Percentiles rank a stretch among this genome's conserved stretches.
These are phyloP conservation scores for Eciton burchellii DNA, from an alignment of 1,140 invertebrate species.

Conservation along the genomic window DNA sequence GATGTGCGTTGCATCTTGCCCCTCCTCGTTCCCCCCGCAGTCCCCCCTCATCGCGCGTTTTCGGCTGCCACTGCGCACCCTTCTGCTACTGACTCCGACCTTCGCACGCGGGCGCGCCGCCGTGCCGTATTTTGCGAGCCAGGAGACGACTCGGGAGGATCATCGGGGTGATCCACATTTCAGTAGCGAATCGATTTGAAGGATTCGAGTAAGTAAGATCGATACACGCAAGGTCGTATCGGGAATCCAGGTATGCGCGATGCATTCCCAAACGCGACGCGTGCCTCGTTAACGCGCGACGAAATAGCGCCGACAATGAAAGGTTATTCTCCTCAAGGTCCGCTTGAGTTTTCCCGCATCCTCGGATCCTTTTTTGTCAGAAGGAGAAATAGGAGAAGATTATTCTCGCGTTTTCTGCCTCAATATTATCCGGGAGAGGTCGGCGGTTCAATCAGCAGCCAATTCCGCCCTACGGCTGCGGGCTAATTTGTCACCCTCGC, in stretches of 20 bases:
- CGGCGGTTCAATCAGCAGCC: conserved; percentile 8
- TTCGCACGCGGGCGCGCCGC: conserved; percentile 57
- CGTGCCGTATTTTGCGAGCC: conserved; percentile 35
- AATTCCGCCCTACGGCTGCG: background rate
- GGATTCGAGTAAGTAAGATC: background rate
- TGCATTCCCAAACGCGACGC: background rate
- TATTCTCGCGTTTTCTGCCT: background rate
- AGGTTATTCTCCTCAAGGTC: no score
- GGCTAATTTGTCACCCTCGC: conserved; percentile 5
- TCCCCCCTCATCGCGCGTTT: conserved; percentile 58
- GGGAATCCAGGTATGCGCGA: background rate
- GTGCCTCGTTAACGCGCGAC: no score
- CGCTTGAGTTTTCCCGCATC: background rate
- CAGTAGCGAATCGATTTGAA: conserved; percentile 1
- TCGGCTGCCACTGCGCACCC: conserved; percentile 68
- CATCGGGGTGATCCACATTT: conserved; percentile 8
- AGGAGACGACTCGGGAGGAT: conserved; percentile 29
- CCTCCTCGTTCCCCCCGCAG: conserved; percentile 70
- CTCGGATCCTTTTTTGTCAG: background rate
- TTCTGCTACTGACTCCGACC: conserved; percentile 67
- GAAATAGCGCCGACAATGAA: no score
- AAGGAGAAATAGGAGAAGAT: background rate
- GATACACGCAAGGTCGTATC: background rate
- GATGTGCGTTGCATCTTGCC: conserved; percentile 83
- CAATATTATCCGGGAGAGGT: conserved; percentile 34